Percentiles rank a stretch among this genome's conserved stretches.
phyloP scores from a whole-genome alignment of 2,888 invertebrate species.

The Homarus gammarus region DNA sequence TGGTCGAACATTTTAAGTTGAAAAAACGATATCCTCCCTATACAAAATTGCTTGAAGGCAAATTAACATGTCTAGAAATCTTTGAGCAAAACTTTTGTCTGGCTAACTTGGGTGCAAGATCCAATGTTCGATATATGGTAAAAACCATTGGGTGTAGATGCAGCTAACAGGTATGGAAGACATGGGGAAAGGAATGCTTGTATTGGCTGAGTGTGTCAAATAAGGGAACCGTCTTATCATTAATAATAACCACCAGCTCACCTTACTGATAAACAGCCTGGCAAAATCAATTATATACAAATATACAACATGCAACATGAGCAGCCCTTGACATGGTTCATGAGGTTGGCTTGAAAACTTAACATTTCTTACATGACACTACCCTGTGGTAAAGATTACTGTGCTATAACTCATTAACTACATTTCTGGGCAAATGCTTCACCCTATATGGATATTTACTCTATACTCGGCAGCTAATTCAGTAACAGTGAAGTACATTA shows the following conservation, averaged over 20 bases:
- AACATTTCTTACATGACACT: background rate
- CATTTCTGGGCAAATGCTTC: background rate
- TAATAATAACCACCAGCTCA: constrained; percentile 3
- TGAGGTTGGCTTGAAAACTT: constrained; percentile 3
- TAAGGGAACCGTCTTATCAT: constrained; percentile 4
- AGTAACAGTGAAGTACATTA: background rate
- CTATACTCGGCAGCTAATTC: background rate
- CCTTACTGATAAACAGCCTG: constrained; percentile 27
- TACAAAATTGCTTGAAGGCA: background rate
- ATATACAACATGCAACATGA: constrained; percentile 21
- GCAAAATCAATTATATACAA: constrained; percentile 20
- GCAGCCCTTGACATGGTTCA: background rate
- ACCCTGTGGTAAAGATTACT: background rate
- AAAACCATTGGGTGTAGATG: background rate
- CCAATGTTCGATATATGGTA: background rate
- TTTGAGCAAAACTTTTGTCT: background rate
- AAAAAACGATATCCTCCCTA: background rate
- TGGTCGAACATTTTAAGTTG: background rate
- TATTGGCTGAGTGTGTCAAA: constrained; percentile 30
- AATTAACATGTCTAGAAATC: background rate
- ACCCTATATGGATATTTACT: background rate
- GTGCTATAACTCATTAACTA: background rate
- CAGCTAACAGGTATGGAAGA: constrained; percentile 15
- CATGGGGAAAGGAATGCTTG: constrained; percentile 55
- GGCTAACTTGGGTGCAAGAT: background rate